Percentiles rank a stretch among this genome's conserved stretches.
phyloP scores from a whole-genome alignment of 2,113 vertebrate genomes.

The Sylvilagus bachmani region DNA sequence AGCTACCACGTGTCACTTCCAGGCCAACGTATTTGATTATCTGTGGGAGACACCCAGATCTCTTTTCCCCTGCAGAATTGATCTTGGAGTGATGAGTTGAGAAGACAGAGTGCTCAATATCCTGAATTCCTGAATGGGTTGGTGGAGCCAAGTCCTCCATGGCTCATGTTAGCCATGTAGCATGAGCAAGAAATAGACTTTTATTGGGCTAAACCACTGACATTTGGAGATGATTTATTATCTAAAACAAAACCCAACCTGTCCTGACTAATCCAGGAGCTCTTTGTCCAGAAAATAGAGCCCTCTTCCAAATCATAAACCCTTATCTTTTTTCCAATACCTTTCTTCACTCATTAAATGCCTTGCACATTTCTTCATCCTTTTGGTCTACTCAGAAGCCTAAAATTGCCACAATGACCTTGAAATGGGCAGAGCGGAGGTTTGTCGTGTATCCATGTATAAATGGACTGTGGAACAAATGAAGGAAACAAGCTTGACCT shows the following conservation, averaged over 20 bases:
- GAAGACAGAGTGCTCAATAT: background rate
- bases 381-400: background rate
- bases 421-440: background rate
- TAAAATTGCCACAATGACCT: slow-evolving; percentile 43
- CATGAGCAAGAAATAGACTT: slow-evolving; percentile 44
- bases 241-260: slow-evolving; percentile 41
- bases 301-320: slow-evolving; percentile 45
- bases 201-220: slow-evolving; percentile 21
- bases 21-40: background rate
- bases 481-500: background rate
- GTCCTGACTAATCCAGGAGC: slow-evolving; percentile 55
- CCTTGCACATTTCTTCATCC: background rate
- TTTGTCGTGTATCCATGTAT: background rate
- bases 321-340: slow-evolving; percentile 54
- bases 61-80: background rate
- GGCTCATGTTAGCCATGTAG: background rate
- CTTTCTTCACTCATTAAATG: slow-evolving; percentile 43
- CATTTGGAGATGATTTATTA: slow-evolving; percentile 53
- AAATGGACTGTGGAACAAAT: background rate
- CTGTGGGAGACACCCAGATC: background rate
- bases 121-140: background rate
- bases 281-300: slow-evolving; percentile 63
- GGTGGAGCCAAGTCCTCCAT: background rate
- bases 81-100: background rate
- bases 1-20: background rate